Evolutionary conservation across 2,797 vertebrate genomes (phyloP).

Genomic region (Emys orbicularis): DNA sequence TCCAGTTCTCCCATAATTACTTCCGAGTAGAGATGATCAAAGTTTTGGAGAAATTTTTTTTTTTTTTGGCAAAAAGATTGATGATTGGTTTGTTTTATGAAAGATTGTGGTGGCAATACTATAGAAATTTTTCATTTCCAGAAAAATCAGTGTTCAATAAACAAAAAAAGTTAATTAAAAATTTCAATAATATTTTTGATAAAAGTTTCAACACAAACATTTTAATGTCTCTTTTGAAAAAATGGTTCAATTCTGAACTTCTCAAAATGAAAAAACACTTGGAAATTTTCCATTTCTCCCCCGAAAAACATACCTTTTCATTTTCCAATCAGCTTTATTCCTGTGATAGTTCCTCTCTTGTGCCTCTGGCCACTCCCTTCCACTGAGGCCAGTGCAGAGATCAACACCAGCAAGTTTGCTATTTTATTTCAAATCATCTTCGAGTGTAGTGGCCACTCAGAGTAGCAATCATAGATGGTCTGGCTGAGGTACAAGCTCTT

Average conservation of each 20-base stretch:
- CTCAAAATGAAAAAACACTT: not conserved
- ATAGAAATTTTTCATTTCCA: not conserved
- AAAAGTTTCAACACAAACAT: not conserved
- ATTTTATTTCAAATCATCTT: not conserved
- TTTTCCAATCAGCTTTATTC: not conserved
- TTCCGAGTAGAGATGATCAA: not conserved
- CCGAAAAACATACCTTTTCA: not conserved
- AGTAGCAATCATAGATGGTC: too few species aligned
- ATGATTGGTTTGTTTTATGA: not conserved
- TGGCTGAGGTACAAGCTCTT: too few species aligned
- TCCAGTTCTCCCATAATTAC: not conserved
- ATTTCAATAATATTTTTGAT: not conserved
- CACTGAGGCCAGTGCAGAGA: not conserved
- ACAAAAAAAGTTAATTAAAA: not conserved
- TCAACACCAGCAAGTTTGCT: not conserved
- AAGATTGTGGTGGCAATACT: not conserved
- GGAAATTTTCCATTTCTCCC: not conserved
- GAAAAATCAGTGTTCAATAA: not conserved
- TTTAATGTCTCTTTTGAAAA: slow-evolving; percentile 12
- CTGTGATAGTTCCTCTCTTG: not conserved
- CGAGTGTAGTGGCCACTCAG: not conserved
- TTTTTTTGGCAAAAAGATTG: not conserved
- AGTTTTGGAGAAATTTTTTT: not conserved
- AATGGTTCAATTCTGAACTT: not conserved
- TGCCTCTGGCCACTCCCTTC: not conserved